phyloP scores from a whole-genome alignment of 2,797 vertebrate species.

The Aplochiton taeniatus region DNA sequence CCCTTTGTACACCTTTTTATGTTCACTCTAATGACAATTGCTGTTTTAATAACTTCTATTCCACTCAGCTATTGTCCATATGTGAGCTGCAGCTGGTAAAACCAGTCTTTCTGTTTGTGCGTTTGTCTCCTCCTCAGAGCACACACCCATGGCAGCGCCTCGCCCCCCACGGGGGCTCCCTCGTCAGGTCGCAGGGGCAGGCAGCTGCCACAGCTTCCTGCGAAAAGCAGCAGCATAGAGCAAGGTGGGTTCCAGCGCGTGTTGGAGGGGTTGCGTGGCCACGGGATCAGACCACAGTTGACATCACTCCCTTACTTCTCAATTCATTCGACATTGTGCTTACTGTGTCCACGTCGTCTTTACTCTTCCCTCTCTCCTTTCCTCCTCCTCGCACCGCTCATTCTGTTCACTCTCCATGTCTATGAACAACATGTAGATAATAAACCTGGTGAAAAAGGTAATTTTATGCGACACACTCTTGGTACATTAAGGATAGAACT shows the following conservation, averaged over 20 bases:
- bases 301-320: slow-evolving; percentile 6
- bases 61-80: no score
- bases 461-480: not conserved
- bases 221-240: slow-evolving; percentile 92
- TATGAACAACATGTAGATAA: slow-evolving; percentile 43
- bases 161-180: slow-evolving; percentile 80
- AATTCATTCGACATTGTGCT: not conserved
- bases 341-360: not conserved
- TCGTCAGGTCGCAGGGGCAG: slow-evolving; percentile 87
- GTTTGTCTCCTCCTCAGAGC: slow-evolving; percentile 69
- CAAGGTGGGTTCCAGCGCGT: slow-evolving; percentile 80
- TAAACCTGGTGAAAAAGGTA: slow-evolving; percentile 41
- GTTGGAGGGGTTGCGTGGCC: not conserved
- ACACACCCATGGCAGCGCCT: slow-evolving; percentile 81
- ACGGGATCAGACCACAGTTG: not conserved
- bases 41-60: not conserved
- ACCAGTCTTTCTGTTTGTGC: not conserved
- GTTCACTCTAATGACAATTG: not conserved
- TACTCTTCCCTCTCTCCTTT: slow-evolving; percentile 15
- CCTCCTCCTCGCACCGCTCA: slow-evolving; percentile 11
- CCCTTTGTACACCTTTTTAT: not conserved
- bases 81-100: no score
- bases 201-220: slow-evolving; percentile 93
- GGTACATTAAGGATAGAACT: no score
- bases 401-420: slow-evolving; percentile 24